A percentile compares a stretch with the other conserved stretches of the same genome.
Conservation (phyloP, 2,113 vertebrate genomes). For the Edolisoma coerulescens region DNA sequence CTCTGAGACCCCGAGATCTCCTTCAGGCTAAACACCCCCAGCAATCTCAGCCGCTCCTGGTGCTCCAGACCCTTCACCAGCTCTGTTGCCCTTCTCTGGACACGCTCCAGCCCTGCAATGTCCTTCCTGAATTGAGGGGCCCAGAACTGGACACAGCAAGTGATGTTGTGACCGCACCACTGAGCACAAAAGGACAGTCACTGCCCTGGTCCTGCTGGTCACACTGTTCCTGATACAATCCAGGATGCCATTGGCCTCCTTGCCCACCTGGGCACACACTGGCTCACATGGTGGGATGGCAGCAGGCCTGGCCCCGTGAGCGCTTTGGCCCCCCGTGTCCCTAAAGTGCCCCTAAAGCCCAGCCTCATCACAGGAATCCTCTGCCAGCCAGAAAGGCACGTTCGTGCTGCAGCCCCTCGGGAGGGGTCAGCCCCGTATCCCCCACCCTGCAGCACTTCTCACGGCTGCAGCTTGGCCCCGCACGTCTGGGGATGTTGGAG, state of each 20-base stretch:
- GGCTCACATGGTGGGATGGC: not conserved
- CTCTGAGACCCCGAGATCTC: not conserved
- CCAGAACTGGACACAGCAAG: accelerated
- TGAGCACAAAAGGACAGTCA: not conserved
- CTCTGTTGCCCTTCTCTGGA: not conserved
- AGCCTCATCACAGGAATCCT: not conserved
- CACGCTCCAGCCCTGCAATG: not conserved
- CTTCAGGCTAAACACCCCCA: too few species aligned
- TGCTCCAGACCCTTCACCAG: not conserved
- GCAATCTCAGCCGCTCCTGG: not conserved
- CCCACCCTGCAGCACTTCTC: accelerated
- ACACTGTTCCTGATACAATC: not conserved
- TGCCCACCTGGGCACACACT: not conserved
- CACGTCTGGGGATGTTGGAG: not conserved
- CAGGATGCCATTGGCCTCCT: not conserved
- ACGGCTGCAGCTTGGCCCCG: not conserved
- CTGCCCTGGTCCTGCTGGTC: not conserved
- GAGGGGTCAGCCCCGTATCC: not conserved
- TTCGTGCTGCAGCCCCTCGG: accelerated
- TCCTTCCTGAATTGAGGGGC: not conserved
- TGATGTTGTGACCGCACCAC: not conserved
- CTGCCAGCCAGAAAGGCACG: accelerated
- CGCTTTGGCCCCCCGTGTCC: accelerated
- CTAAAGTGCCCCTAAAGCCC: not conserved
- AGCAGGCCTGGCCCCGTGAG: not conserved